A percentile compares a stretch with the other conserved stretches of the same genome.
These are phyloP conservation scores for Embiotoca jacksoni DNA, from an alignment of 2,113 vertebrate genomes.

Conservation along the genomic window DNA sequence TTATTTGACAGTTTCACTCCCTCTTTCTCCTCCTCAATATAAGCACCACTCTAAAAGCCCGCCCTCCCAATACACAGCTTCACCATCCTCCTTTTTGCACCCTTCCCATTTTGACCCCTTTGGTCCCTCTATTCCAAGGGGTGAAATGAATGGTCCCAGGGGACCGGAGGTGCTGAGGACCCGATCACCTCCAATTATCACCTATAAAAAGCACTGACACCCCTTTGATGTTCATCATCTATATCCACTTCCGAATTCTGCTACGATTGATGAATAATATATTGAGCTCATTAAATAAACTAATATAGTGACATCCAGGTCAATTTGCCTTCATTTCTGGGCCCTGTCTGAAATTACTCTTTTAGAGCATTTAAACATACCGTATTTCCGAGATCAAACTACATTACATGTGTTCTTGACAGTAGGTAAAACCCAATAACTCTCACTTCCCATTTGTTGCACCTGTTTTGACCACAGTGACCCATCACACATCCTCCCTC, in stretches of 20 bases:
- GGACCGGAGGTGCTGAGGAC: constrained; percentile 36
- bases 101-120: constrained; percentile 57
- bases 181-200: constrained; percentile 76
- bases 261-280: neutral
- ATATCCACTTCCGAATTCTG: neutral
- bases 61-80: constrained; percentile 7
- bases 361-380: too few species aligned
- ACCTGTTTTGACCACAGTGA: neutral
- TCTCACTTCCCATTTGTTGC: constrained; percentile 35
- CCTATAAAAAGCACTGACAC: constrained; percentile 74
- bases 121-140: constrained; percentile 18
- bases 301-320: neutral
- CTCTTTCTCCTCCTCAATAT: constrained; percentile 53
- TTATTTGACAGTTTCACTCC: neutral
- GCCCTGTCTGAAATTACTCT: too few species aligned
- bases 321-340: too few species aligned
- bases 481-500: constrained; percentile 18
- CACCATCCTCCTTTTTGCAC: neutral
- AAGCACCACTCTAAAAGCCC: constrained; percentile 26
- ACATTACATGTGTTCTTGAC: too few species aligned
- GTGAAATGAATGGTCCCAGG: constrained; percentile 48
- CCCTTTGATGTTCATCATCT: neutral
- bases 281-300: neutral
- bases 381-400: too few species aligned
- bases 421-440: neutral